These are phyloP conservation scores for Catocala sponsa DNA, from an alignment of 2,888 invertebrate species.

Conservation along the genomic window DNA sequence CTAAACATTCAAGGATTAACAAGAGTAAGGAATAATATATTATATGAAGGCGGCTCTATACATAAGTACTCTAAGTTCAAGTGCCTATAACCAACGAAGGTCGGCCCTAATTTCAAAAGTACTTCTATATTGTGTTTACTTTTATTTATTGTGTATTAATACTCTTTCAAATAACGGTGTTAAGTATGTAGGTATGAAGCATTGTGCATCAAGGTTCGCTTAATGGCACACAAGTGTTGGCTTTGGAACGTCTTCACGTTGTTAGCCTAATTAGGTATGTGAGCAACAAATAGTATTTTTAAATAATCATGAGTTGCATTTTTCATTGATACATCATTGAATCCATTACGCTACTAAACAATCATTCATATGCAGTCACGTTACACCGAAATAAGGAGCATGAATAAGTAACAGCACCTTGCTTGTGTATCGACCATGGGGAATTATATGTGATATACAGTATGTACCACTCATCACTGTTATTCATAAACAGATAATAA, in stretches of 20 bases:
- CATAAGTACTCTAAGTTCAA: too few relatives aligned
- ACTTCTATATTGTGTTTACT: too few relatives aligned
- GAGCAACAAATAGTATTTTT: constrained; percentile 18
- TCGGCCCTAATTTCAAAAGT: too few relatives aligned
- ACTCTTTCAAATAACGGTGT: background rate
- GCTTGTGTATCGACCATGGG: constrained; percentile 27
- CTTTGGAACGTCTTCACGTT: constrained; percentile 43
- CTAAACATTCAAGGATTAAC: too few relatives aligned
- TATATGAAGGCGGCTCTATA: too few relatives aligned
- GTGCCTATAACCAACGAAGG: too few relatives aligned
- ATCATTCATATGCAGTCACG: constrained; percentile 19
- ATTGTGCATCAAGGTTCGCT: constrained; percentile 26
- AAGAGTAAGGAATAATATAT: background rate
- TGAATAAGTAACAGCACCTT: constrained; percentile 53
- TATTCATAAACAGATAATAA: too few relatives aligned
- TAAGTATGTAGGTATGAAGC: constrained; percentile 1
- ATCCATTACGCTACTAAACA: constrained; percentile 12
- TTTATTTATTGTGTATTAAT: too few relatives aligned
- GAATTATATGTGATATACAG: background rate
- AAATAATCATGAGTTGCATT: constrained; percentile 25
- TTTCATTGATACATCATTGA: constrained; percentile 23
- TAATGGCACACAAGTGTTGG: constrained; percentile 37
- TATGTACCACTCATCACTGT: too few relatives aligned
- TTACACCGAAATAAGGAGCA: constrained; percentile 40
- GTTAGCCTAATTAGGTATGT: constrained; percentile 20